A percentile compares a stretch with the other conserved stretches of the same genome.
Evolutionary conservation across 2,888 invertebrate species (phyloP).

Genomic region (Sphinx pinastri): DNA sequence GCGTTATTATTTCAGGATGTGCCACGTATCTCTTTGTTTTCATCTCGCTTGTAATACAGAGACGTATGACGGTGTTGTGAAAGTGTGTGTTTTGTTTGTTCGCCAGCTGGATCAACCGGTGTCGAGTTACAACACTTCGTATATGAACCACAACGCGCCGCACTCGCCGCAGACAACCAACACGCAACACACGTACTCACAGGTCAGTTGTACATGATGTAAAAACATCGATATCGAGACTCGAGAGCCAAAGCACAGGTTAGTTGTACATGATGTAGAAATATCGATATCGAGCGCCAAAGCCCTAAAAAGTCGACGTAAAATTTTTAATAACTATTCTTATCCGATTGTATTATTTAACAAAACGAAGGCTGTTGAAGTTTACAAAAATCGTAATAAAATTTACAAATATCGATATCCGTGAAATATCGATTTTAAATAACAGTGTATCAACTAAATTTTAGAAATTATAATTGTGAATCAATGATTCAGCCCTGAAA

Average conservation of each 20-base stretch:
- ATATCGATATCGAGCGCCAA: background rate
- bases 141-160: conserved; percentile 77
- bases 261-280: conserved; percentile 28
- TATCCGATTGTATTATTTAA: too few relatives aligned
- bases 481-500: too few relatives aligned
- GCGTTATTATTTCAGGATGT: conserved; percentile 17
- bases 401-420: too few relatives aligned
- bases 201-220: conserved; percentile 50
- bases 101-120: conserved; percentile 73
- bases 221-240: background rate
- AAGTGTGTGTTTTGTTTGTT: conserved; percentile 35
- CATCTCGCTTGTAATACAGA: conserved; percentile 7
- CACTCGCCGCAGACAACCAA: conserved; percentile 76
- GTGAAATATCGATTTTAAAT: too few relatives aligned
- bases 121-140: conserved; percentile 71
- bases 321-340: too few relatives aligned
- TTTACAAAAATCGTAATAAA: too few relatives aligned
- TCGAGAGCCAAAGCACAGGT: conserved; percentile 53
- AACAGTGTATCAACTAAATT: too few relatives aligned
- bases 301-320: too few relatives aligned
- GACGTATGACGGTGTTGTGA: background rate
- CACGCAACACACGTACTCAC: conserved; percentile 74
- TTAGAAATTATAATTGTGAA: too few relatives aligned
- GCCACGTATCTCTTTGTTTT: conserved; percentile 17
- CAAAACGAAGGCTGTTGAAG: too few relatives aligned